These are phyloP conservation scores for Onychostoma macrolepis DNA, from an alignment of 2,113 vertebrate genomes.

Conservation along the genomic window DNA sequence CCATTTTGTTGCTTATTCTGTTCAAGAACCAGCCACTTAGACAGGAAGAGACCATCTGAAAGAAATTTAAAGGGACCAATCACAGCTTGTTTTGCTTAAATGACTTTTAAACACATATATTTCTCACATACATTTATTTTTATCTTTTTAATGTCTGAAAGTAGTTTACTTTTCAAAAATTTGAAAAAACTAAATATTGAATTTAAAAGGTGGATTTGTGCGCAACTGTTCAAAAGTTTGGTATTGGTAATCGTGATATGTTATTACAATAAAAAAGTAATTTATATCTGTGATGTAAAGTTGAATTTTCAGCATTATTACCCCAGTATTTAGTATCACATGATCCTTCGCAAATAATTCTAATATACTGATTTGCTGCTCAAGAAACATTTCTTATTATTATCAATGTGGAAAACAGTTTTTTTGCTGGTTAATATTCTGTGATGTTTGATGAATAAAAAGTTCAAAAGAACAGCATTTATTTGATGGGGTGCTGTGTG, in stretches of 20 bases:
- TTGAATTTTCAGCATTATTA: too few relatives aligned
- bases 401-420: not conserved
- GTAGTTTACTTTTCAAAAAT: not conserved
- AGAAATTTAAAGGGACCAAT: not conserved
- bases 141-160: not conserved
- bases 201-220: not conserved
- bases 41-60: not conserved
- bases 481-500: too few relatives aligned
- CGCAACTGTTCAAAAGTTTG: too few relatives aligned
- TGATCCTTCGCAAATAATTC: too few relatives aligned
- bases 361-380: too few relatives aligned
- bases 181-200: not conserved
- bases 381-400: too few relatives aligned
- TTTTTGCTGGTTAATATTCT: not conserved
- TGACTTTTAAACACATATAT: not conserved
- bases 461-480: not conserved
- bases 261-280: too few relatives aligned
- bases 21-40: not conserved
- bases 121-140: not conserved
- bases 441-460: not conserved
- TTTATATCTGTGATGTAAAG: too few relatives aligned
- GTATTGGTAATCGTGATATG: too few relatives aligned
- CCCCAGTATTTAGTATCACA: too few relatives aligned
- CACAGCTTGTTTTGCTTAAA: not conserved
- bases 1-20: not conserved